phyloP scores from a whole-genome alignment of 2,888 invertebrate species.

The Mactromeris polynyma region DNA sequence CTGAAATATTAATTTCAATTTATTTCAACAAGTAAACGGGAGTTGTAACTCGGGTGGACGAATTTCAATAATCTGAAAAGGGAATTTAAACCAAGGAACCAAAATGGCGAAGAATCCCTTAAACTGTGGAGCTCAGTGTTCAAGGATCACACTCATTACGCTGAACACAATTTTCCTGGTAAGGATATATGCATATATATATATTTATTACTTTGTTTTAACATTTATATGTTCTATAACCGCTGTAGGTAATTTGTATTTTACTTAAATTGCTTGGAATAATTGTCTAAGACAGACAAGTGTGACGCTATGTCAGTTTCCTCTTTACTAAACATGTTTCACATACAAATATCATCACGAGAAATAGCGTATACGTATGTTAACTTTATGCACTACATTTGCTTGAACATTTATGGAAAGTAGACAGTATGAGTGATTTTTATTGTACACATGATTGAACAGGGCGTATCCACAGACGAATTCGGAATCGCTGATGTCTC shows the following conservation, averaged over 20 bases:
- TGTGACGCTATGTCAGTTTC: too few species aligned
- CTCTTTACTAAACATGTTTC: too few species aligned
- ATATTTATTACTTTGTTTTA: background rate
- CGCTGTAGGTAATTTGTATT: background rate
- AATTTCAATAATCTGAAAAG: background rate
- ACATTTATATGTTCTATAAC: background rate
- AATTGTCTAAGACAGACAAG: too few species aligned
- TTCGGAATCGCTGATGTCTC: too few species aligned
- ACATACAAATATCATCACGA: too few species aligned
- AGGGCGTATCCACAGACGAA: too few species aligned
- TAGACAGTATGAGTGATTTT: too few species aligned
- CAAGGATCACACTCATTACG: slow-evolving; percentile 59
- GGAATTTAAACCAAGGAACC: background rate
- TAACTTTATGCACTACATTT: too few species aligned
- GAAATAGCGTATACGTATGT: too few species aligned
- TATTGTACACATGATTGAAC: too few species aligned
- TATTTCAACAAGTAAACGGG: background rate
- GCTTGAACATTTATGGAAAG: too few species aligned
- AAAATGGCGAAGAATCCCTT: slow-evolving; percentile 58
- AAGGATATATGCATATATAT: slow-evolving; percentile 3
- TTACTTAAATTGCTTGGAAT: too few species aligned
- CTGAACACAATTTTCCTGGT: slow-evolving; percentile 63
- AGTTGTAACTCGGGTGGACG: background rate
- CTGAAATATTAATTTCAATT: background rate
- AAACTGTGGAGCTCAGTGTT: slow-evolving; percentile 61